Evolutionary conservation across 2,888 invertebrate genomes (phyloP), one percentile per base, ranked within the genome.

Genomic region (Stictocephala bisonia): DNA sequence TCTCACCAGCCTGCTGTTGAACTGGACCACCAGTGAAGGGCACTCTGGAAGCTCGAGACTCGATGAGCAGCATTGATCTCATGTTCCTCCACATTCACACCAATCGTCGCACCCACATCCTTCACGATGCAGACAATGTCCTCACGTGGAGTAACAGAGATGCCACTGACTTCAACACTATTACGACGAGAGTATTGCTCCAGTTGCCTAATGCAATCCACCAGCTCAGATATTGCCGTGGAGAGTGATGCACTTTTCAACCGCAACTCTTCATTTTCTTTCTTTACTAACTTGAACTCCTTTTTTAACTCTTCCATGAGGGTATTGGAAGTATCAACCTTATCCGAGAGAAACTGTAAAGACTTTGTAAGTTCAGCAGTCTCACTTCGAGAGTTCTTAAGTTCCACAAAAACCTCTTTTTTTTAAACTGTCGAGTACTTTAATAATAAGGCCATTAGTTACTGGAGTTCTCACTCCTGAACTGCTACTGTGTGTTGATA

Each of bases 11-110:
- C 51, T 24, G 48, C n/a, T 15, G 18, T 48, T 18, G 29, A 68
- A 68, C 51, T 68, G 68, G 27, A 68, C 68, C 31, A 68, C 29
- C 20, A 68, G 27, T n/a, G 50, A 68, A 0, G 68, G 68, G 11
- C 68, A 15, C 26, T 68, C 26, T n/a, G 27, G 48, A 68, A 68
- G 18, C 29, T 29, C 27, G 68, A 29, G 4, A 68, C 51, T 3
- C 68, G 41, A 20, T 68, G 50, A 11, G 68, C 50, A 11, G 68
- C 66, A 48, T 26, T 50, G 15, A 68, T 68, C 20, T 50, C 26
- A 4, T 26, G n/a, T n/a, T 50, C 51, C 20, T 50, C 20, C 11
- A 68, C 18, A 18, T 13, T 20, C 29, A 68, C 50, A 7, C 68
- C 50, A 13, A 68, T 9, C 31, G 27, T 50, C 20, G 68, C 31